Conservation (phyloP, 2,888 invertebrate species). For the Colostygia pectinataria region DNA sequence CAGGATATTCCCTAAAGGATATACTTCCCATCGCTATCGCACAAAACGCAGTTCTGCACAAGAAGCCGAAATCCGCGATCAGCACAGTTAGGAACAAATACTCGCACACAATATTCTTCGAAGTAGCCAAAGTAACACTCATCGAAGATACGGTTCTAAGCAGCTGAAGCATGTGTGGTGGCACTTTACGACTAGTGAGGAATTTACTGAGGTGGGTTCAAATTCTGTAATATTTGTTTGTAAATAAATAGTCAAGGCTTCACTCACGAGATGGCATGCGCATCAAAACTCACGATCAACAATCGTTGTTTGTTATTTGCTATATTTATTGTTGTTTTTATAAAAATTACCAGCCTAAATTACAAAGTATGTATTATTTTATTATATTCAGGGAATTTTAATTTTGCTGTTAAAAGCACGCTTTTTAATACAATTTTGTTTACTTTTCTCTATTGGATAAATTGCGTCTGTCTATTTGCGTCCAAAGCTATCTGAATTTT, state of each 20-base stretch:
- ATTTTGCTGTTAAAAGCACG: not conserved
- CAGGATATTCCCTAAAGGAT: conserved; percentile 90
- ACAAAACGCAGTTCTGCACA: conserved; percentile 90
- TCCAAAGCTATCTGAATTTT: conserved; percentile 40
- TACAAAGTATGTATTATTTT: conserved; percentile 7
- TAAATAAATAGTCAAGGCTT: conserved; percentile 35
- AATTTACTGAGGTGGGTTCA: conserved; percentile 63
- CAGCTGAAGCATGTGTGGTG: conserved; percentile 59
- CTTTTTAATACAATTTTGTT: not conserved
- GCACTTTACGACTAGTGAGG: conserved; percentile 56
- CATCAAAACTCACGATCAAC: conserved; percentile 15
- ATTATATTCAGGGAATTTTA: conserved; percentile 2
- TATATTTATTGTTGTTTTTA: conserved; percentile 31
- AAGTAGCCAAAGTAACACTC: conserved; percentile 93
- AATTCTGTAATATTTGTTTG: conserved; percentile 47
- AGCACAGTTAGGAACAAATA: conserved; percentile 96
- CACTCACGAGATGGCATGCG: conserved; percentile 28
- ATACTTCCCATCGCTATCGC: conserved; percentile 87
- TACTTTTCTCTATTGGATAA: conserved; percentile 10
- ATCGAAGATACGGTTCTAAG: conserved; percentile 61
- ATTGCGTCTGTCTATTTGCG: conserved; percentile 32
- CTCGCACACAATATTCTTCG: conserved; percentile 96
- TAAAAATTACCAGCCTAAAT: conserved; percentile 13
- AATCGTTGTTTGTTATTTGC: conserved; percentile 19
- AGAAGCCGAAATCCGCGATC: conserved; percentile 89